Evolutionary conservation across 2,113 vertebrate genomes (phyloP), one percentile per base, ranked within the genome.

Genomic region (Gambusia holbrooki): DNA sequence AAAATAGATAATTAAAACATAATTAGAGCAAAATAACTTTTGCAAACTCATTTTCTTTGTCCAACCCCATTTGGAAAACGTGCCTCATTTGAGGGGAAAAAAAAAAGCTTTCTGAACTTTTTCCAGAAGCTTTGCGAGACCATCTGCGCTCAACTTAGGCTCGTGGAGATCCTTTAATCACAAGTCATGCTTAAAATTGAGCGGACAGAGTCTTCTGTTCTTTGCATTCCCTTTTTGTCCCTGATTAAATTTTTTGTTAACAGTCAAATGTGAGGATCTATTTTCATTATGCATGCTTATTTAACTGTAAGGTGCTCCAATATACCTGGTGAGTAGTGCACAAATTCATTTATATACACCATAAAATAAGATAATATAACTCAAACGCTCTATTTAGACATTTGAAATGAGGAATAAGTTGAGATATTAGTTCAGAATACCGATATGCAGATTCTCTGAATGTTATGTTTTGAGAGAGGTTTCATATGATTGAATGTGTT

Each of bases 1-100:
- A 89, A 94, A 94, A 92, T 93, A 92, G 89, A 90, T 91, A 88
- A 93, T 95, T 93, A 92, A 93, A 91, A 88, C 89, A 86, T 93
- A 91, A 93, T 93, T 91, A 85, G 89, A 88, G 89, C 88, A 88
- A 91, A 88, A 90, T 90, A 92, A 91, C 88, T 92, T 93, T 83
- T 85, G 76, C 90, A 91, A 92, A 92, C 88, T 90, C 87, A 91
- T 92, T 92, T 89, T 89, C 90, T 51, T 30, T 81, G 85, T 72
- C 87, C 87, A 90, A 87, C 90, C 89, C 87, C 80, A 87, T 92
- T 92, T 89, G 77, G 84, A 87, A 87, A 89, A 80, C 83, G 79
- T 78, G 72, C 71, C 80, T 91, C 73, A 81, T 91, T 91, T 85
- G 79, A 66, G 30, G 30, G 30, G 30, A 35, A 35, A 35, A 35